Evolutionary conservation across 2,888 invertebrate genomes (phyloP).

Genomic region (Athalia circularis): DNA sequence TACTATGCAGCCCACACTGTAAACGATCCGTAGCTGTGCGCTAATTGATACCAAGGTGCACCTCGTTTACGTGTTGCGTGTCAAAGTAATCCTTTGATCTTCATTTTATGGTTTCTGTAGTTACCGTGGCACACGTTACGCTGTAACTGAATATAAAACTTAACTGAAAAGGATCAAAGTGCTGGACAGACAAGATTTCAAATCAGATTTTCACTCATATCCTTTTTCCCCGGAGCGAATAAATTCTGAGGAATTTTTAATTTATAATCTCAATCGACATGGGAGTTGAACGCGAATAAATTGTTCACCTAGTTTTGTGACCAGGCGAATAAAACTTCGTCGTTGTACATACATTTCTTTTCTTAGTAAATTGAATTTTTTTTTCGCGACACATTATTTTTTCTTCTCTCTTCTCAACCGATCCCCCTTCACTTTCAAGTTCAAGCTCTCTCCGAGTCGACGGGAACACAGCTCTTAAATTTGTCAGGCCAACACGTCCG

Average conservation of each 20-base stretch:
- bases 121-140: background rate
- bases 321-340: background rate
- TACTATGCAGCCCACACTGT: background rate
- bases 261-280: constrained; percentile 6
- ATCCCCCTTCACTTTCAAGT: constrained; percentile 15
- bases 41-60: constrained; percentile 7
- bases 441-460: constrained; percentile 22
- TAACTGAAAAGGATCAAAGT: constrained; percentile 3
- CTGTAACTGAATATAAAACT: background rate
- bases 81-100: constrained; percentile 2
- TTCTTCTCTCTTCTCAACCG: background rate
- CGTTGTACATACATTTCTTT: background rate
- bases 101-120: background rate
- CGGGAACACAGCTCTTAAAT: background rate
- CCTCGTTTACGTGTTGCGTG: constrained; percentile 2
- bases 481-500: background rate
- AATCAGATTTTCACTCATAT: background rate
- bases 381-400: background rate
- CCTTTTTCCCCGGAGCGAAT: background rate
- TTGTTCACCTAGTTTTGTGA: background rate
- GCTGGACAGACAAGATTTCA: background rate
- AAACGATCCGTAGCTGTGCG: background rate
- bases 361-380: background rate
- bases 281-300: background rate
- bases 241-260: constrained; percentile 4